Percentiles rank a stretch among this genome's conserved stretches.
phyloP scores from a whole-genome alignment of 2,797 vertebrate species.

The Danio choprae region DNA sequence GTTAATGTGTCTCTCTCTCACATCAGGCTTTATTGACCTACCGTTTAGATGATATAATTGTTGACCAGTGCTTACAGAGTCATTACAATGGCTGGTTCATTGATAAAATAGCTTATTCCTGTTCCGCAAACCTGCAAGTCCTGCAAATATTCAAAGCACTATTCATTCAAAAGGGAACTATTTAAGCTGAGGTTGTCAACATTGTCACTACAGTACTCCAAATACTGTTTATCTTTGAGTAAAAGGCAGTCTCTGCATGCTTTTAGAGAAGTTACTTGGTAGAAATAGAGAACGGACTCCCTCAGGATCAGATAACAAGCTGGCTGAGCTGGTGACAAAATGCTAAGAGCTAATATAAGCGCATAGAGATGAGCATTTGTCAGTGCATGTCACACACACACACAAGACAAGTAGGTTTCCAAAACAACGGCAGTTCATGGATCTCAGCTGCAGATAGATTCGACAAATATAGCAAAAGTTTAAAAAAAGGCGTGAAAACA shows the following conservation, averaged over 20 bases:
- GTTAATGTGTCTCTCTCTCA: not conserved
- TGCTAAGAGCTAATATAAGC: slow-evolving; percentile 65
- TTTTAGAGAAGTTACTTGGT: slow-evolving; percentile 9
- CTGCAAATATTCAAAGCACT: not conserved
- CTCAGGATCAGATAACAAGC: slow-evolving; percentile 50
- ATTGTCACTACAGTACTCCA: not conserved
- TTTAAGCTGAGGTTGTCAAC: not conserved
- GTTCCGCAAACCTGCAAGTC: slow-evolving; percentile 17
- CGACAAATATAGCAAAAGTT: not conserved
- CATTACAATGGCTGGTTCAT: slow-evolving; percentile 33
- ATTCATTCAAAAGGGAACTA: slow-evolving; percentile 17
- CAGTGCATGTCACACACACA: not conserved
- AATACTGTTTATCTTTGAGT: slow-evolving; percentile 15
- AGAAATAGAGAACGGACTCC: slow-evolving; percentile 29
- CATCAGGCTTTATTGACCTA: not conserved
- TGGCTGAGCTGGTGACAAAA: slow-evolving; percentile 46
- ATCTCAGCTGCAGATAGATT: slow-evolving; percentile 21
- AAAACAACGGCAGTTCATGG: slow-evolving; percentile 22
- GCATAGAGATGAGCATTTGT: slow-evolving; percentile 54
- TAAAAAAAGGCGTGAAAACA: slow-evolving; percentile 19
- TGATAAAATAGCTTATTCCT: slow-evolving; percentile 21
- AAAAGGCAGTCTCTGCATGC: not conserved
- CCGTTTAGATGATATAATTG: not conserved
- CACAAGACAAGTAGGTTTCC: slow-evolving; percentile 3
- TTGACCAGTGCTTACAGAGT: not conserved